Conservation (phyloP, 2,113 vertebrate genomes). For the Nyctibius bracteatus region DNA sequence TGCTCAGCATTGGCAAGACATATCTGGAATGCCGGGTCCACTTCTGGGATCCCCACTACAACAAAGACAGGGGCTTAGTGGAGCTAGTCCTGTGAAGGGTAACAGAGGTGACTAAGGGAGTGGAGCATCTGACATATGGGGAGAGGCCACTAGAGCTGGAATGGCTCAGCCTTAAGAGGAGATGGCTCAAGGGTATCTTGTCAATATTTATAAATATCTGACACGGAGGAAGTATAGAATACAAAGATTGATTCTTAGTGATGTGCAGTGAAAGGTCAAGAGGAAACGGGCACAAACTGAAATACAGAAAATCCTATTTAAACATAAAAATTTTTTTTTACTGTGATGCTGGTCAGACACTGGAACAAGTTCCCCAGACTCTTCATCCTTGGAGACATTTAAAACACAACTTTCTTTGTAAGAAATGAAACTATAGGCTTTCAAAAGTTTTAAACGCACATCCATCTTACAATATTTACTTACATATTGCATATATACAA, state of each 20-base stretch:
- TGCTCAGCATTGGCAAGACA: neutral
- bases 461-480: neutral
- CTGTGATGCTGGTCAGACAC: neutral
- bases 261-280: neutral
- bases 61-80: neutral
- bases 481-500: neutral
- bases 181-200: neutral
- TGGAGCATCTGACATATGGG: neutral
- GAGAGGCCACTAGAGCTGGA: neutral
- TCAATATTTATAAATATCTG: neutral
- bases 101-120: neutral
- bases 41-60: neutral
- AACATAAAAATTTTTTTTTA: neutral
- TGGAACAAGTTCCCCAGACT: neutral
- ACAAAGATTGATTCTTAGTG: neutral
- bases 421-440: neutral
- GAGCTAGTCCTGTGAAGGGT: neutral
- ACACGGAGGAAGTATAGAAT: neutral
- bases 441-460: neutral
- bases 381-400: neutral
- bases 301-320: neutral
- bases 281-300: neutral
- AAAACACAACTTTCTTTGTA: neutral
- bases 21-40: neutral
- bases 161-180: neutral